phyloP scores from a whole-genome alignment of 2,888 invertebrate genomes.

The Andrena bucephala region DNA sequence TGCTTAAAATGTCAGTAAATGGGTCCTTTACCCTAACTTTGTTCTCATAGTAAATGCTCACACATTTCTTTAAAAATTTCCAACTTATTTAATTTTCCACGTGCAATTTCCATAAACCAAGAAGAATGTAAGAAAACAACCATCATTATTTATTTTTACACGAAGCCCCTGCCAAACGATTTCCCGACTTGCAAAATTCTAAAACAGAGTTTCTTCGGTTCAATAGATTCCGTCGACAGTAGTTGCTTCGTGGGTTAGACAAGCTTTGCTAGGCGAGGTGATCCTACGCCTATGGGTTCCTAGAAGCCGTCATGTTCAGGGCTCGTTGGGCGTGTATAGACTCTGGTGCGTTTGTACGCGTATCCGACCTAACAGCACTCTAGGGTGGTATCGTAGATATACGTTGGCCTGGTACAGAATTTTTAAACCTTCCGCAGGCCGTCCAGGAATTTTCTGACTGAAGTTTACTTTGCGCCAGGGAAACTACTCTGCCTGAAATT shows the following conservation, averaged over 20 bases:
- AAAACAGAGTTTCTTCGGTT: not conserved
- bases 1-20: too few relatives aligned
- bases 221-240: too few relatives aligned
- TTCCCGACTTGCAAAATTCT: not conserved
- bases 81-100: not conserved
- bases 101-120: not conserved
- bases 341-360: conserved; percentile 29
- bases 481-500: conserved; percentile 41
- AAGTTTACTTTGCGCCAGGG: conserved; percentile 46
- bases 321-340: conserved; percentile 67
- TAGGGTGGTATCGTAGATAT: conserved; percentile 71
- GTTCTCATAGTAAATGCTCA: too few relatives aligned
- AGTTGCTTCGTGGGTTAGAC: conserved; percentile 11
- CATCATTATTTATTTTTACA: too few relatives aligned
- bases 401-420: conserved; percentile 58
- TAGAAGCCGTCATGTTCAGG: conserved; percentile 76
- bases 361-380: conserved; percentile 70
- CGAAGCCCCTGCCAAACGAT: not conserved
- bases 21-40: too few relatives aligned
- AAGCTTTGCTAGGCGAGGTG: conserved; percentile 27
- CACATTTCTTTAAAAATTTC: too few relatives aligned
- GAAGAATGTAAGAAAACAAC: not conserved
- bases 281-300: conserved; percentile 80
- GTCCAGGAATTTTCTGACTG: conserved; percentile 55
- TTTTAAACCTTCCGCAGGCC: conserved; percentile 57